These are phyloP conservation scores for Leptinotarsa peninsularis DNA, from an alignment of 2,888 invertebrate species.

Conservation along the genomic window DNA sequence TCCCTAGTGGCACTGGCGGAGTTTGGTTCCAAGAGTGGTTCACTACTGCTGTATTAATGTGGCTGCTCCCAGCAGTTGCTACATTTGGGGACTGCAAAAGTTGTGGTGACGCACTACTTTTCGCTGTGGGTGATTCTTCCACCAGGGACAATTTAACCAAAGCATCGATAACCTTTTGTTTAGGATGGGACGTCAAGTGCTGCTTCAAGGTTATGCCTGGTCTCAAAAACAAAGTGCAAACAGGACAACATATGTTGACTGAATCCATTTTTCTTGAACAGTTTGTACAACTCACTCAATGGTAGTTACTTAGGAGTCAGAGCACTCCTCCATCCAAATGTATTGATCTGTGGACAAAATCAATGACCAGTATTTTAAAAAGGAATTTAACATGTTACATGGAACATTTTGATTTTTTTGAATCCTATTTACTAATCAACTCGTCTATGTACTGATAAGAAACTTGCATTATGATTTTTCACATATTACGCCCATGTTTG, in stretches of 20 bases:
- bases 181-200: constrained; percentile 88
- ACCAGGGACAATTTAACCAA: constrained; percentile 64
- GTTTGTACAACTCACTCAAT: constrained; percentile 30
- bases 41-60: constrained; percentile 47
- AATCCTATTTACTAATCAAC: not conserved
- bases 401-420: not conserved
- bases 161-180: constrained; percentile 89
- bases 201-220: constrained; percentile 85
- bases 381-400: not conserved
- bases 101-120: constrained; percentile 34
- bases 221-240: constrained; percentile 85
- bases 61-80: constrained; percentile 39
- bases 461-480: not conserved
- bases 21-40: constrained; percentile 61
- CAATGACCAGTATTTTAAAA: constrained; percentile 52
- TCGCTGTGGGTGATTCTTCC: constrained; percentile 46
- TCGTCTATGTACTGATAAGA: not conserved
- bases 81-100: constrained; percentile 24
- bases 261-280: constrained; percentile 56
- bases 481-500: not conserved
- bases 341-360: constrained; percentile 61
- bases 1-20: constrained; percentile 43
- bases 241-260: constrained; percentile 75
- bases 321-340: constrained; percentile 51
- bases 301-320: constrained; percentile 38